Evolutionary conservation across 1,140 invertebrate genomes (phyloP).

Genomic region (Mizuhopecten yessoensis): DNA sequence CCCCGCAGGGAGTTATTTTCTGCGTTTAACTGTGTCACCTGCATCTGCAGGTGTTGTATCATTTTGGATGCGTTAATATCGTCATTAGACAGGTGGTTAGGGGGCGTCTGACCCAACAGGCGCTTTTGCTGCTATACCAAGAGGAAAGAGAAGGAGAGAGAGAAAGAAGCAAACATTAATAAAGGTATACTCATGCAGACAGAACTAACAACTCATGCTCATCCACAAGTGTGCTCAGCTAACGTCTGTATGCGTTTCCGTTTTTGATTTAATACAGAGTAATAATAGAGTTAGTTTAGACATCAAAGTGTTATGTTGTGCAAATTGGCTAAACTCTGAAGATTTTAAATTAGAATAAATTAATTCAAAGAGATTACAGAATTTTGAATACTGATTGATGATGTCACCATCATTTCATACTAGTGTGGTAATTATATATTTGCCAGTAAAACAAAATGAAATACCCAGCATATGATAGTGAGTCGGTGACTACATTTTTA

Average conservation of each 20-base stretch:
- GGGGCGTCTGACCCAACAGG: conserved; percentile 60
- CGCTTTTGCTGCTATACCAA: conserved; percentile 46
- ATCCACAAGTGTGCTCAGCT: conserved; percentile 9
- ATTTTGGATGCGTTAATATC: conserved; percentile 60
- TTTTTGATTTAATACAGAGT: too few relatives aligned
- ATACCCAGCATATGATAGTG: too few relatives aligned
- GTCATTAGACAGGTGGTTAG: conserved; percentile 41
- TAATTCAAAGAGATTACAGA: too few relatives aligned
- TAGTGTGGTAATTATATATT: too few relatives aligned
- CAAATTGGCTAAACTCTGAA: too few relatives aligned
- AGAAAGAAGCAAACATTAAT: conserved; percentile 41
- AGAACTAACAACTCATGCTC: not conserved
- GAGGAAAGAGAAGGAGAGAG: conserved; percentile 45
- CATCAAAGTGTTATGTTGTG: not conserved
- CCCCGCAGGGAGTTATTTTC: conserved; percentile 69
- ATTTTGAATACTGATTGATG: too few relatives aligned
- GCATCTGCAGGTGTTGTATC: conserved; percentile 61
- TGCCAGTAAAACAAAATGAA: too few relatives aligned
- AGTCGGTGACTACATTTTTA: too few relatives aligned
- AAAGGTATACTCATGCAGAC: conserved; percentile 46
- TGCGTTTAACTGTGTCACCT: conserved; percentile 69
- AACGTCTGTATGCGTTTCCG: not conserved
- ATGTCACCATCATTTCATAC: too few relatives aligned
- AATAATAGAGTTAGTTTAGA: too few relatives aligned
- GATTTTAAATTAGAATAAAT: too few relatives aligned